Conservation (phyloP, 2,113 vertebrate genomes). For the Nesoenas mayeri region DNA sequence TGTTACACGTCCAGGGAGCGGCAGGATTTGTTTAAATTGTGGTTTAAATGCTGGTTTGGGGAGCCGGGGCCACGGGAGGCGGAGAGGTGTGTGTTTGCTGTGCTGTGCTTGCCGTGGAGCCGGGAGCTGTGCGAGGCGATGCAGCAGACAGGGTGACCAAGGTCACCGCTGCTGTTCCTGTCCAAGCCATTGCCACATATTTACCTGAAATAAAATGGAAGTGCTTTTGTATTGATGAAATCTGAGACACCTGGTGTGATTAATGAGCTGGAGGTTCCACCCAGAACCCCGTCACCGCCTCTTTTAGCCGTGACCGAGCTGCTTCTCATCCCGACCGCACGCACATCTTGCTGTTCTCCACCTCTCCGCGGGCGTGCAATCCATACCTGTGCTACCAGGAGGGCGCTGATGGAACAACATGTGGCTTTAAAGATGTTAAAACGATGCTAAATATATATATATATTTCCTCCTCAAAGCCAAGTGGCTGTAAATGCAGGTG, state of each 20-base stretch:
- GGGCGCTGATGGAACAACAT: too few relatives aligned
- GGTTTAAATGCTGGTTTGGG: not conserved
- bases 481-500: not conserved
- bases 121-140: too few relatives aligned
- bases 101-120: too few relatives aligned
- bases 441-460: too few relatives aligned
- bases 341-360: not conserved
- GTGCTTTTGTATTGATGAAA: not conserved
- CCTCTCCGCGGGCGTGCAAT: not conserved
- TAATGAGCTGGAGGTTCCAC: not conserved
- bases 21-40: not conserved
- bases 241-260: not conserved
- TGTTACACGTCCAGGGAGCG: not conserved
- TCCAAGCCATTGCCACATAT: not conserved
- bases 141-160: not conserved
- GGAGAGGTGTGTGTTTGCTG: not conserved
- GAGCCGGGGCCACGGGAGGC: not conserved
- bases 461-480: not conserved
- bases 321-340: not conserved
- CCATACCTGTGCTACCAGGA: too few relatives aligned
- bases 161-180: not conserved
- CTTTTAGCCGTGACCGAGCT: not conserved
- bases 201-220: not conserved
- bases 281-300: not conserved
- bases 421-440: not conserved